phyloP scores from a whole-genome alignment of 2,888 invertebrate species.

The Epinotia nisella region DNA sequence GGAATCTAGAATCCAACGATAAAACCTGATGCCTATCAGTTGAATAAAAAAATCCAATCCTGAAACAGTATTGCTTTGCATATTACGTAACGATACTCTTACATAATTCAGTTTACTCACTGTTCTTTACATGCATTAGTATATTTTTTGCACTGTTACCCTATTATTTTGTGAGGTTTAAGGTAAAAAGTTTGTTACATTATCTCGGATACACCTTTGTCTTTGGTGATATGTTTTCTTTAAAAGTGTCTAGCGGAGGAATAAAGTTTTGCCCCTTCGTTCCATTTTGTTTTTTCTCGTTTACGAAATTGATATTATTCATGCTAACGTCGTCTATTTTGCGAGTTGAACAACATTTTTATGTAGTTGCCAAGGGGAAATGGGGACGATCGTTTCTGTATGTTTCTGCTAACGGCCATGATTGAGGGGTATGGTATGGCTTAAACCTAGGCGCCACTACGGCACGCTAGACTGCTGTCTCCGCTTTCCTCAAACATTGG shows the following conservation, averaged over 20 bases:
- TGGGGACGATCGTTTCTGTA: not conserved
- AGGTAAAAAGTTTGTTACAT: slow-evolving; percentile 21
- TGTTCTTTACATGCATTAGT: slow-evolving; percentile 48
- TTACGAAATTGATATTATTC: slow-evolving; percentile 16
- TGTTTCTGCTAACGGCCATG: not conserved
- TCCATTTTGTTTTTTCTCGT: slow-evolving; percentile 7
- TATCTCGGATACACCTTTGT: slow-evolving; percentile 31
- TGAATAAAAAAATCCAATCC: slow-evolving; percentile 41
- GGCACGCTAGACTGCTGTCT: slow-evolving; percentile 48
- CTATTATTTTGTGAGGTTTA: slow-evolving; percentile 32
- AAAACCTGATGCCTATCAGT: slow-evolving; percentile 28
- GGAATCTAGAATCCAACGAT: not conserved
- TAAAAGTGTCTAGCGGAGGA: slow-evolving; percentile 4
- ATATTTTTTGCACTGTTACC: slow-evolving; percentile 45
- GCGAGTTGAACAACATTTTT: not conserved
- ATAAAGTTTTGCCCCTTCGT: slow-evolving; percentile 9
- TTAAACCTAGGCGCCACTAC: slow-evolving; percentile 19
- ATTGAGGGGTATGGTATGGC: slow-evolving; percentile 4
- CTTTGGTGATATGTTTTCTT: slow-evolving; percentile 27
- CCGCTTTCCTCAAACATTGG: slow-evolving; percentile 72
- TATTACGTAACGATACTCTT: slow-evolving; percentile 56
- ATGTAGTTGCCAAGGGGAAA: slow-evolving; percentile 12
- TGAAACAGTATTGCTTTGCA: slow-evolving; percentile 45
- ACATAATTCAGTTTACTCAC: slow-evolving; percentile 59
- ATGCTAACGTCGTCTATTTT: not conserved